These are phyloP conservation scores for Lophura nycthemera DNA, from an alignment of 2,113 vertebrate species.

Conservation along the genomic window DNA sequence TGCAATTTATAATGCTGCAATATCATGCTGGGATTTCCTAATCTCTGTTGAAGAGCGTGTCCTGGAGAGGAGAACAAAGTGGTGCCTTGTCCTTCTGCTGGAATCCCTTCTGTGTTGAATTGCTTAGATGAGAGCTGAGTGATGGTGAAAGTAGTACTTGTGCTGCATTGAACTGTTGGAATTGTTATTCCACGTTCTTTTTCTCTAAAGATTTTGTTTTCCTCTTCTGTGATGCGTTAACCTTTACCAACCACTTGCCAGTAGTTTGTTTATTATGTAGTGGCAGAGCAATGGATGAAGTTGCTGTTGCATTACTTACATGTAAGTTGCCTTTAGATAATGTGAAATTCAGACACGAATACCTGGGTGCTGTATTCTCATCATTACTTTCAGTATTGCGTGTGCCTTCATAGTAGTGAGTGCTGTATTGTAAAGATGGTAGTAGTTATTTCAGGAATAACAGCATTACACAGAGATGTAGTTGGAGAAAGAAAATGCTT, in stretches of 20 bases:
- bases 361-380: neutral
- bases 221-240: neutral
- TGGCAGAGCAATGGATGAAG: neutral
- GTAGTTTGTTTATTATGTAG: neutral
- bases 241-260: neutral
- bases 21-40: neutral
- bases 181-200: neutral
- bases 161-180: neutral
- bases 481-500: neutral
- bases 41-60: neutral
- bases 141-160: neutral
- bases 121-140: neutral
- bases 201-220: neutral
- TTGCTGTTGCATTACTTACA: neutral
- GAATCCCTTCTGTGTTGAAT: neutral
- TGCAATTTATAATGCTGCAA: neutral
- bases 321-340: neutral
- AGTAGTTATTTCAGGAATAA: neutral
- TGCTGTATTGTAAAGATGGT: neutral
- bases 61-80: neutral
- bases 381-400: neutral
- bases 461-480: neutral
- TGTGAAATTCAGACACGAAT: neutral
- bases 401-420: accelerated
- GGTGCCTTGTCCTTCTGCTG: neutral